Base-by-base conservation (phyloP, 2,888 invertebrate genomes). In the Tachina grossa region DNA sequence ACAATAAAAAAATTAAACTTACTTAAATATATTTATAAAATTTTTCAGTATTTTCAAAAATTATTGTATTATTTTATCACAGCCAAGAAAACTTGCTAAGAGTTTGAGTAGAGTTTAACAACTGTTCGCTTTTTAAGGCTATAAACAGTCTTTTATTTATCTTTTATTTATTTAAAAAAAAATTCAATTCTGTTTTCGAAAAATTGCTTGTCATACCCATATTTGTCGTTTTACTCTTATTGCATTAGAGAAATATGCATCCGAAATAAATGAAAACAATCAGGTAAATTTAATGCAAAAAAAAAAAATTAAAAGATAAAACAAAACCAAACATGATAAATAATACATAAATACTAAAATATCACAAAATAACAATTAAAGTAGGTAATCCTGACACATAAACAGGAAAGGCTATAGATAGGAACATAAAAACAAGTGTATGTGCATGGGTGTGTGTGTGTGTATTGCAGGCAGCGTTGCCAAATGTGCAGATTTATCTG, bases 291-390 rank as follows among this genome's bases (percentile, higher is more conserved):
- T 4, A 80, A 65, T 80, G 68, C 66, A 82, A 45, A 31, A 31
- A 22, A 82, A 45, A 31, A 31, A 76, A 76, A 63, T 19, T 69
- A 53, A 53, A 1, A 53, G 39, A 59, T 16, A 53, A 55, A 31
- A 65, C 16, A 76, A 39, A 14, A 19, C 1, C 14, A 39, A 77
- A 66, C 11, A 57, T 2, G 39, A 47, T 9, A 76, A 65, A 55
- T 10, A n/a, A 16, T 10, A n/a, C 4, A 53, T 16, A 76, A 45
- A 65, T 8, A 79, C 55, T 11, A 31, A 31, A 31, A 31, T 31
- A 65, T 78, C 63, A 71, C 75, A 78, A 69, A 85, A 69, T 74
- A 31, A 63, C 72, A 72, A 77, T 77, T 84, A 77, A 55, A 68
- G 65, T 55, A 69, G 65, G 59, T 75, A 72, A 72, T 72, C 66